Evolutionary conservation across 53 echinoderm and acorn worm genomes (phyloP).

Genomic region (Patiria pectinifera): DNA sequence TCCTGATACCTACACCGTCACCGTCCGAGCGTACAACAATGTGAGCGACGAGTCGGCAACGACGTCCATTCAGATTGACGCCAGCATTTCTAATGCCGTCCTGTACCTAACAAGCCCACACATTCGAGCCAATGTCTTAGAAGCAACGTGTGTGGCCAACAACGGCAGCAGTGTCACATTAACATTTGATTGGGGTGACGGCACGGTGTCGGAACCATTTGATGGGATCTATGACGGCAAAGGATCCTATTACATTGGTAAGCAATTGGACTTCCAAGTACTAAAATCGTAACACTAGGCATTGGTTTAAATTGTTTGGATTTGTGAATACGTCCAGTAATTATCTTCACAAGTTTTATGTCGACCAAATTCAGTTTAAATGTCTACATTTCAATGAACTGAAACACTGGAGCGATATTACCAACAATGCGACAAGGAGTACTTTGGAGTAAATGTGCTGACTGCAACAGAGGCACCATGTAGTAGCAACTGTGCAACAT

Average conservation of each 20-base stretch:
- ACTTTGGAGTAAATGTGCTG: too few relatives aligned
- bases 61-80: conserved; percentile 71
- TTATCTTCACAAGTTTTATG: too few relatives aligned
- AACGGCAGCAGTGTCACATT: conserved; percentile 82
- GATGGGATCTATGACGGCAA: conserved; percentile 52
- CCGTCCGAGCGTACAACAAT: conserved; percentile 66
- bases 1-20: conserved; percentile 70
- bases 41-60: conserved; percentile 63
- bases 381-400: too few relatives aligned
- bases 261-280: not conserved
- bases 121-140: conserved; percentile 67
- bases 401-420: too few relatives aligned
- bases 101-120: conserved; percentile 63
- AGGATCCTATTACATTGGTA: conserved; percentile 67
- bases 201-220: conserved; percentile 63
- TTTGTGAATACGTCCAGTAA: too few relatives aligned
- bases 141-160: conserved; percentile 67
- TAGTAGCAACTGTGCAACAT: too few relatives aligned
- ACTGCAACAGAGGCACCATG: too few relatives aligned
- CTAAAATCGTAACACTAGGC: too few relatives aligned
- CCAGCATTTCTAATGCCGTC: conserved; percentile 62
- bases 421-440: too few relatives aligned
- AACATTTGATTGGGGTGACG: conserved; percentile 89
- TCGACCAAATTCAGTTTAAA: too few relatives aligned
- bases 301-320: too few relatives aligned